Evolutionary conservation across 2,797 vertebrate species (phyloP), one percentile per base, ranked within the genome.

Genomic region (Anabacerthia variegaticeps): DNA sequence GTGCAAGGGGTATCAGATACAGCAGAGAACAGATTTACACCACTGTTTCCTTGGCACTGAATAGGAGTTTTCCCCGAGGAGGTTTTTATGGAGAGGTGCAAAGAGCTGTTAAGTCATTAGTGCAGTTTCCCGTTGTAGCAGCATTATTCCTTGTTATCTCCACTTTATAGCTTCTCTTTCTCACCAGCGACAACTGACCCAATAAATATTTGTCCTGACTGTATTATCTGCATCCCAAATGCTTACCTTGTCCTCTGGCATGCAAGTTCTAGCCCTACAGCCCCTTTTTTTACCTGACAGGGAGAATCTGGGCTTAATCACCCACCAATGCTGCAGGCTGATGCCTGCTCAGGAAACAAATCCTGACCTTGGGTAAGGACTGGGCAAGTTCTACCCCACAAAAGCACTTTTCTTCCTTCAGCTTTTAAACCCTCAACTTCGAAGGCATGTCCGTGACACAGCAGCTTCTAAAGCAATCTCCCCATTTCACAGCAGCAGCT

Each of bases 31-130:
- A 80, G 73, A 94, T 92, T 95, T 93, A 92, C 80, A 56, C 73
- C 58, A 6, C 54, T 46, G 74, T 76, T 96, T 76, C 92, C 89
- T 71, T 24, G 0, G 56, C 52, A 14, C 75, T 82, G 86, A 86
- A 52, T 81, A 41, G 62, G 78, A 92, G 62, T 76, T 93, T 90
- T 96, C 92, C 96, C 96, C 90, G 30, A 86, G 92, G 95, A 94
- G 76, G 69, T 79, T 92, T 96, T 92, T 95, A 94, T 92, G 83
- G 71, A 96, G 92, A 95, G 91, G 87, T 97, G 91, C 92, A 78
- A 85, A 93, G 91, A 94, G 91, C 93, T 92, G 91, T 95, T 92
- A 94, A 96, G 94, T 96, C 95, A 90, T 95, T 95, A 96, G 87
- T 67, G 82, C 85, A 81, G 63, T 92, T 94, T 92, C 89, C 89